Evolutionary conservation across 2,888 invertebrate species (phyloP).

Genomic region (Conomelus anceps): DNA sequence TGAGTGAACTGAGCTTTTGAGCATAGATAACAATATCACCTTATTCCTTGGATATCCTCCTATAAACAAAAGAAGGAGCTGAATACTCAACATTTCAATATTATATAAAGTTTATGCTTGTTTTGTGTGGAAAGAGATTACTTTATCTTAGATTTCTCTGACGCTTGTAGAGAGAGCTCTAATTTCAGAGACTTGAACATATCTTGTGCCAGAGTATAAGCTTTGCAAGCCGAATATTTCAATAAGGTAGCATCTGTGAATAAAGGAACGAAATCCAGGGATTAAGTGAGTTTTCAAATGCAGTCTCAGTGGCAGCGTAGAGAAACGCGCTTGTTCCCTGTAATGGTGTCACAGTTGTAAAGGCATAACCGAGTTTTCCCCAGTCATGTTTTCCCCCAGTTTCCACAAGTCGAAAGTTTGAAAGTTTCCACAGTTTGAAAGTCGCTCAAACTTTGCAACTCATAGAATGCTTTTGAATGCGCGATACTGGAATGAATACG

Average conservation of each 20-base stretch:
- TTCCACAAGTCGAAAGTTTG: too few relatives aligned
- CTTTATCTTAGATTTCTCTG: neutral
- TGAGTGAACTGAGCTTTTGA: too few relatives aligned
- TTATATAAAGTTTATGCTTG: neutral
- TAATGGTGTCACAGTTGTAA: neutral
- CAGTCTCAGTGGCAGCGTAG: too few relatives aligned
- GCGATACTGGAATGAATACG: neutral
- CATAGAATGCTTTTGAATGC: neutral
- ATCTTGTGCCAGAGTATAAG: neutral
- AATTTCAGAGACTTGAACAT: neutral
- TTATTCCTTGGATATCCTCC: neutral
- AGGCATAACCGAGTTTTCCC: neutral
- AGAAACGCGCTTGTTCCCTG: neutral
- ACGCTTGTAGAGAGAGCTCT: neutral
- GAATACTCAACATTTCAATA: neutral
- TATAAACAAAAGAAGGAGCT: neutral
- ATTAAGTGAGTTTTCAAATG: neutral
- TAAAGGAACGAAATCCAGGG: neutral
- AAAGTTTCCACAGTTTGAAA: too few relatives aligned
- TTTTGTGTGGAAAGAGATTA: neutral
- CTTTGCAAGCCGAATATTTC: neutral
- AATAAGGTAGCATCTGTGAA: neutral
- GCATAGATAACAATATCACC: neutral
- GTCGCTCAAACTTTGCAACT: neutral
- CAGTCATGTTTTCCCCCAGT: too few relatives aligned